phyloP scores from a whole-genome alignment of 2,888 invertebrate genomes.

The Choristoneura rosaceana region DNA sequence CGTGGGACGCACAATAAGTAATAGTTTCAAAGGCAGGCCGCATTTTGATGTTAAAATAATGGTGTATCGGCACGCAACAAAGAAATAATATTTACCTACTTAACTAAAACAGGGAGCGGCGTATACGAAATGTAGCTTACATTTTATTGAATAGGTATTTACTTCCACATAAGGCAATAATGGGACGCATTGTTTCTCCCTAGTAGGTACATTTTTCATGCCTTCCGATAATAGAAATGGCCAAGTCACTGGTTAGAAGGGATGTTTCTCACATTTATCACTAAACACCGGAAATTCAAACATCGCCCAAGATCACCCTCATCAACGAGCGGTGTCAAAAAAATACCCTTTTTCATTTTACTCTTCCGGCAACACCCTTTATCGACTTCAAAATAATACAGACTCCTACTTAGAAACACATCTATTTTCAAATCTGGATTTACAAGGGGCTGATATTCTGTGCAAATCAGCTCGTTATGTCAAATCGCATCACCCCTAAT shows the following conservation, averaged over 20 bases:
- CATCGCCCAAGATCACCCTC: constrained; percentile 8
- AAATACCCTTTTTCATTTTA: constrained; percentile 16
- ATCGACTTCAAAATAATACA: not conserved
- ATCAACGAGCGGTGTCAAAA: constrained; percentile 12
- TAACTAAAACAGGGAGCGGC: not conserved
- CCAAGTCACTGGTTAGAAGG: not conserved
- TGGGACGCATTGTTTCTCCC: not conserved
- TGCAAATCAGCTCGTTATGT: not conserved
- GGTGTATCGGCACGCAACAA: constrained; percentile 16
- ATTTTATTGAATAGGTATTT: not conserved
- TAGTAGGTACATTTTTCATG: not conserved
- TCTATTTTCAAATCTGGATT: not conserved
- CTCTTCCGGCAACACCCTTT: not conserved
- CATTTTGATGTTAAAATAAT: constrained; percentile 24
- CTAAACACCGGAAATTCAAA: constrained; percentile 1
- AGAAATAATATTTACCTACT: constrained; percentile 10
- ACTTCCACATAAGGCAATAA: not conserved
- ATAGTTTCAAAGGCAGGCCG: constrained; percentile 19
- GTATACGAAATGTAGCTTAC: not conserved
- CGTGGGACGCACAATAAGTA: constrained; percentile 18
- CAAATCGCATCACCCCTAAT: constrained; percentile 1
- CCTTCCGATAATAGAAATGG: too few relatives aligned
- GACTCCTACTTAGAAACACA: not conserved
- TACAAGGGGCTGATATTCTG: not conserved
- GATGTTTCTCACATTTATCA: not conserved